Percentiles rank a stretch among this genome's conserved stretches.
phyloP scores from a whole-genome alignment of 2,888 invertebrate genomes.

The Lottia gigantea region DNA sequence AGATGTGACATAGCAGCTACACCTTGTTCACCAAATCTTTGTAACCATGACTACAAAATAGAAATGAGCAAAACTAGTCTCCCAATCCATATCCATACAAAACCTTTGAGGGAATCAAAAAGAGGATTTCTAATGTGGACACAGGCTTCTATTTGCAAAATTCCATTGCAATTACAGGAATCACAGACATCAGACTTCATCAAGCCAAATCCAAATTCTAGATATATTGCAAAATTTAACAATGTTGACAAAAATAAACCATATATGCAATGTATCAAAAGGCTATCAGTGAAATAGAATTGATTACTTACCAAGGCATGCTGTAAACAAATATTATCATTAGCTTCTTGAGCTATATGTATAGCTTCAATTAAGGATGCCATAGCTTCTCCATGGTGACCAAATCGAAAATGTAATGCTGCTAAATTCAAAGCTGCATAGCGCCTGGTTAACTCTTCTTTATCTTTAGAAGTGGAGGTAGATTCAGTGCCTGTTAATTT shows the following conservation, averaged over 20 bases:
- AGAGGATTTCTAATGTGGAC: too few species aligned
- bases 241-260: too few species aligned
- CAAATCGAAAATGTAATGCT: constrained; percentile 87
- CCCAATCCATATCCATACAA: too few species aligned
- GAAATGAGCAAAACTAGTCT: too few species aligned
- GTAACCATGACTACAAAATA: constrained; percentile 76
- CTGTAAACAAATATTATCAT: constrained; percentile 86
- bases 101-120: too few species aligned
- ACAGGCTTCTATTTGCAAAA: too few species aligned
- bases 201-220: neutral
- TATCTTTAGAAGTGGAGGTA: constrained; percentile 40
- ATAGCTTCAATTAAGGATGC: constrained; percentile 88
- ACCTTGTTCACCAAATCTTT: constrained; percentile 66
- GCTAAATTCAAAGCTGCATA: constrained; percentile 93
- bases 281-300: neutral
- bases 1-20: constrained; percentile 65
- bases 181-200: neutral
- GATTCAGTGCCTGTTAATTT: constrained; percentile 43
- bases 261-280: too few species aligned
- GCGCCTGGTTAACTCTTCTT: constrained; percentile 72
- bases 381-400: constrained; percentile 81
- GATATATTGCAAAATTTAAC: too few species aligned
- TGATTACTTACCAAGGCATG: constrained; percentile 76
- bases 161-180: too few species aligned
- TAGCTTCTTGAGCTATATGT: constrained; percentile 86